Percentiles rank a stretch among this genome's conserved stretches.
Evolutionary conservation across 1,140 invertebrate species (phyloP).

Genomic region (Ditylenchus dipsaci): DNA sequence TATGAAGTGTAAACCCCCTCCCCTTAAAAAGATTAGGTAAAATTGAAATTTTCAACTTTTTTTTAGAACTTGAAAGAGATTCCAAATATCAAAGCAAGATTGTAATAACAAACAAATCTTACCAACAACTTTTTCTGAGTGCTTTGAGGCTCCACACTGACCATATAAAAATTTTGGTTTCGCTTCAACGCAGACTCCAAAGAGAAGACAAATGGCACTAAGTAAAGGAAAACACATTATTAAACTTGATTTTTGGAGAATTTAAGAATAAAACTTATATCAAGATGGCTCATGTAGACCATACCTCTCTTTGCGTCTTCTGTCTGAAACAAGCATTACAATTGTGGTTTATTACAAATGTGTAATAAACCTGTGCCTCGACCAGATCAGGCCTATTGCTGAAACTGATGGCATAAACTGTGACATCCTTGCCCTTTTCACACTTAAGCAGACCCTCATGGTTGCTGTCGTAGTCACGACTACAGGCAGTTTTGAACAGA

Average conservation of each 20-base stretch:
- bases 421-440: slow-evolving; percentile 7
- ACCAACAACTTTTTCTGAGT: slow-evolving; percentile 1
- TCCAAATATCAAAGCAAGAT: too few relatives aligned
- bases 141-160: neutral
- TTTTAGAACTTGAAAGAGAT: too few relatives aligned
- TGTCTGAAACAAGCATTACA: slow-evolving; percentile 10
- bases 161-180: neutral
- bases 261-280: neutral
- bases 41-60: too few relatives aligned
- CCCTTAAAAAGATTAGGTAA: too few relatives aligned
- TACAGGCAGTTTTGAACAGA: neutral
- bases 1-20: too few relatives aligned
- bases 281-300: slow-evolving; percentile 10
- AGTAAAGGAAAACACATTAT: neutral
- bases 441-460: slow-evolving; percentile 3
- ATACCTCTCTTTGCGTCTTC: slow-evolving; percentile 7
- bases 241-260: too few relatives aligned
- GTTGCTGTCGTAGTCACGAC: neutral
- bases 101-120: too few relatives aligned
- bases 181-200: neutral
- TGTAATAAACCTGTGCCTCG: slow-evolving; percentile 10
- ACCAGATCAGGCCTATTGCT: slow-evolving; percentile 12
- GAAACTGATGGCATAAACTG: slow-evolving; percentile 8
- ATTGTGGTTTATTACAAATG: too few relatives aligned
- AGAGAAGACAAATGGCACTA: slow-evolving; percentile 8